Evolutionary conservation across 1,140 invertebrate species (phyloP), one percentile per base, ranked within the genome.

Genomic region (Venustaconcha ellipsiformis): DNA sequence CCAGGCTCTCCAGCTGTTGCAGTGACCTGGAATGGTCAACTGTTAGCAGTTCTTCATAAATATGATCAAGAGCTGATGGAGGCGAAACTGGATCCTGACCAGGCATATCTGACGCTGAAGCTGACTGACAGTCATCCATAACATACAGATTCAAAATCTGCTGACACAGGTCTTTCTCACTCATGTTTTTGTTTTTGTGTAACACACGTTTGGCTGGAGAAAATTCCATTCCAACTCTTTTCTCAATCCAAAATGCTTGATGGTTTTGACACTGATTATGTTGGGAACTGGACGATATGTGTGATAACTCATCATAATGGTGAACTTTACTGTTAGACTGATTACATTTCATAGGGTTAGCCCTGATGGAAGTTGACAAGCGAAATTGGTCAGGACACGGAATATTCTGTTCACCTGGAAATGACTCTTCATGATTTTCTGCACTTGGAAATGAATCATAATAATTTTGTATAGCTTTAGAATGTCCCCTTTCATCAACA

Each of bases 91-190:
- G 20, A 30, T 66, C 64, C 64, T 20, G 20, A 15, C 64, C 11
- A 66, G 64, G 8, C 37, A 48, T 0, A 20, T 30, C 64, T 66
- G 64, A 14, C 23, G 57, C 70, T 63, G 60, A 77, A 5, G 59
- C 75, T 65, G 70, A 77, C 30, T 72, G 70, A 56, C 72, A 70
- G 20, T 58, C 75, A 62, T 77, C 75, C 72, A 70, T 77, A 13
- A 77, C 75, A 68, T 77, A 77, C 56, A 77, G 64, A 30, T 77
- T 63, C 57, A 77, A 57, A 67, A 77, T 77, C 64, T 77, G 68
- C 30, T 77, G 59, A 77, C 75, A 77, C 37, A 77, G 58, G 56
- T 77, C 75, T 18, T 55, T 67, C 23, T 77, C 75, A 30, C 69
- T 77, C 23, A 77, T 14, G n/a, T 70, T 70, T 15, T 57, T 20